phyloP scores from a whole-genome alignment of 2,888 invertebrate species.

The Andrena hattorfiana region DNA sequence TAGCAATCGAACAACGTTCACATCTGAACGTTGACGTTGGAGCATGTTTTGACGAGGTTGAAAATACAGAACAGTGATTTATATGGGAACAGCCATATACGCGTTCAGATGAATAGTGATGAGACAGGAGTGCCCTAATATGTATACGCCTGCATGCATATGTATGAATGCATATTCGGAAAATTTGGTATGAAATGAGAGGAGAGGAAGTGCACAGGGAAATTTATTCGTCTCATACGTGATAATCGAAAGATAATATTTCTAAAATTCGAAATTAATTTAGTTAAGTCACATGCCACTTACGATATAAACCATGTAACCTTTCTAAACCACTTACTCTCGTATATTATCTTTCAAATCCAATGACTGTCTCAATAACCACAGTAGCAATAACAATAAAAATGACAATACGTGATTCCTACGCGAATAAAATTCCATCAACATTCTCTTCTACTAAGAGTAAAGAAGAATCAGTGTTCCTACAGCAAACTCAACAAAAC shows the following conservation, averaged over 20 bases:
- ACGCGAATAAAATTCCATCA: neutral
- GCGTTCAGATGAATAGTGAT: conserved; percentile 69
- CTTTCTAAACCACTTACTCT: neutral
- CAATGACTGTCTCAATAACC: neutral
- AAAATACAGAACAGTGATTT: conserved; percentile 60
- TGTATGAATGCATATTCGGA: conserved; percentile 71
- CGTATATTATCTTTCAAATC: conserved; percentile 1
- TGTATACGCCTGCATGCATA: conserved; percentile 70
- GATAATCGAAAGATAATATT: conserved; percentile 65
- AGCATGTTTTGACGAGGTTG: conserved; percentile 48
- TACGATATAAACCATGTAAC: conserved; percentile 2
- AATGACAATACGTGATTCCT: neutral
- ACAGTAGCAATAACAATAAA: neutral
- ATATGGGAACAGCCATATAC: conserved; percentile 60
- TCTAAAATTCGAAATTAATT: conserved; percentile 56
- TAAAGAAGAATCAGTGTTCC: neutral
- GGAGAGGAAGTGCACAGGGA: conserved; percentile 36
- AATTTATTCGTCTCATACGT: conserved; percentile 60
- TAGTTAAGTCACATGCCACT: neutral
- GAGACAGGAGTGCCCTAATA: conserved; percentile 70
- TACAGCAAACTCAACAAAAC: too few species aligned
- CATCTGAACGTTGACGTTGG: conserved; percentile 24
- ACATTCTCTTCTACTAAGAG: neutral
- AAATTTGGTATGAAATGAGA: conserved; percentile 66
- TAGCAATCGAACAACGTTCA: conserved; percentile 11